phyloP scores from a whole-genome alignment of 2,888 invertebrate species.

The Rotaria macrura region DNA sequence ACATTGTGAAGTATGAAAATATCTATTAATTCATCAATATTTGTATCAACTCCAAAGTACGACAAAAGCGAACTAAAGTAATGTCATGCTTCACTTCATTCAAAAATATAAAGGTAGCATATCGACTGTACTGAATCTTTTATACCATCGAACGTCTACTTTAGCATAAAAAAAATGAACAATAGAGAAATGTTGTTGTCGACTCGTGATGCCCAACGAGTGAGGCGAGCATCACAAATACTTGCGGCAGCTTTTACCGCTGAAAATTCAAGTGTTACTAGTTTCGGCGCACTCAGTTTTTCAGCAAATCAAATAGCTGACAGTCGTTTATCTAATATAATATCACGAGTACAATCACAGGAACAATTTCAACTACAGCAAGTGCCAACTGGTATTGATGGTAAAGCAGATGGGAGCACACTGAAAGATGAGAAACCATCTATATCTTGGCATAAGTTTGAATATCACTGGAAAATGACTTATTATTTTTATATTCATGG shows the following conservation, averaged over 20 bases:
- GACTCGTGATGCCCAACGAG: neutral
- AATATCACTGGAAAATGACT: neutral
- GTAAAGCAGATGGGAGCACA: neutral
- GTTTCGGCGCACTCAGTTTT: neutral
- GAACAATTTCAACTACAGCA: neutral
- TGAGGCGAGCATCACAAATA: neutral
- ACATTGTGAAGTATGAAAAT: too few relatives aligned
- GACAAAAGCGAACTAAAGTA: too few relatives aligned
- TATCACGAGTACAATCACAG: neutral
- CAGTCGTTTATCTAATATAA: neutral
- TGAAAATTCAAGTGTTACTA: neutral
- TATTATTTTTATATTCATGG: conserved; percentile 10
- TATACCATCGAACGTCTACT: too few relatives aligned
- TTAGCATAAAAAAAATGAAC: too few relatives aligned
- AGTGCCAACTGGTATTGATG: neutral
- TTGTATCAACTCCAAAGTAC: too few relatives aligned
- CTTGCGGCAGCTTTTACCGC: neutral
- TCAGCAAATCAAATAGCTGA: neutral
- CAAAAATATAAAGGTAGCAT: too few relatives aligned
- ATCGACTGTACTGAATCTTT: too few relatives aligned
- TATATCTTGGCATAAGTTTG: neutral
- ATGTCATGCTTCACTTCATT: too few relatives aligned
- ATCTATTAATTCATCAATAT: too few relatives aligned
- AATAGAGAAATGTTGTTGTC: neutral
- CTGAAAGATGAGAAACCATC: neutral